phyloP scores from a whole-genome alignment of 2,888 invertebrate species.

The Lasioglossum leucozonium region DNA sequence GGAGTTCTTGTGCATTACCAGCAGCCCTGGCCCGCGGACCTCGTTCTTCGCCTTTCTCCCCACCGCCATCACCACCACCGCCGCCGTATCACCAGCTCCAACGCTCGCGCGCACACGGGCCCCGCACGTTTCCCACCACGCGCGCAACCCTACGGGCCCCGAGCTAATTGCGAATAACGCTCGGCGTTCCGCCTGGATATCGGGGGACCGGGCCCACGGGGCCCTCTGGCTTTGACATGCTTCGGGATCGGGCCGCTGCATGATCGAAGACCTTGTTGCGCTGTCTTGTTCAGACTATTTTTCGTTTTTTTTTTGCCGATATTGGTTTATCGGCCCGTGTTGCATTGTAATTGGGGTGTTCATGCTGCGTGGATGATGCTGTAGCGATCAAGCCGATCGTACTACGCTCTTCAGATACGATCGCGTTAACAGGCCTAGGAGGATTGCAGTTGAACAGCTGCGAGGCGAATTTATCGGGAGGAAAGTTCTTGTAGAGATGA shows the following conservation, averaged over 20 bases:
- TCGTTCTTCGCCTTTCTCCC: neutral
- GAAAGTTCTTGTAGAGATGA: too few relatives aligned
- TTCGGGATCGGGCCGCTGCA: neutral
- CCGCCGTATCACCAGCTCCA: too few relatives aligned
- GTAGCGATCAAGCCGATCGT: neutral
- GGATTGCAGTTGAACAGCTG: neutral
- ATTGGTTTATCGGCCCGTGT: neutral
- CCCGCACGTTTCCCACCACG: neutral
- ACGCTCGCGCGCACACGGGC: neutral
- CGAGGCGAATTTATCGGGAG: too few relatives aligned
- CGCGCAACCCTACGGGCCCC: neutral
- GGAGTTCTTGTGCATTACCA: slow-evolving; percentile 61
- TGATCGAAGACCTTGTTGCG: neutral
- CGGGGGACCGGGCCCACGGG: neutral
- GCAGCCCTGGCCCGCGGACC: slow-evolving; percentile 23
- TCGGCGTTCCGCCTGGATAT: slow-evolving; percentile 4
- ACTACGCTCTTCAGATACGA: neutral
- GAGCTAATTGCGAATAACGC: slow-evolving; percentile 56
- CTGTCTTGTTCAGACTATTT: neutral
- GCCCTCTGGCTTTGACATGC: neutral
- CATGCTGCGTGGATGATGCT: neutral
- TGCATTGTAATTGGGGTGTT: neutral
- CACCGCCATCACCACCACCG: too few relatives aligned
- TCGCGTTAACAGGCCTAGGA: neutral
- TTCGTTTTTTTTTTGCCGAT: neutral